Evolutionary conservation across 2,797 vertebrate species (phyloP).

Genomic region (Gambelia wislizenii): DNA sequence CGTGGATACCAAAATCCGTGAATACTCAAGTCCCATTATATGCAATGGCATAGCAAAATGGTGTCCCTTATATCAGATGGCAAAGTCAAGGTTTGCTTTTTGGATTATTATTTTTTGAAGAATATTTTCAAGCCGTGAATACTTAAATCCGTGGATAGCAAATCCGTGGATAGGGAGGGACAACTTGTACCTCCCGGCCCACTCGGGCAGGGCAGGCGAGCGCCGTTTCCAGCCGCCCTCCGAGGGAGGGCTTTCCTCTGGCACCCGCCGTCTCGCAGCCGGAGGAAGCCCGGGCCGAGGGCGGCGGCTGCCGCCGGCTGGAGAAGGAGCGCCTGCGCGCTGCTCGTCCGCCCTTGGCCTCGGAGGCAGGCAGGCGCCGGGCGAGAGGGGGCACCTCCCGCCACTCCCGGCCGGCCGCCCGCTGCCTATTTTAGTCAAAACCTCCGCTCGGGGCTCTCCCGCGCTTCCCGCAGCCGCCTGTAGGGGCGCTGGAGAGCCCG

Average conservation of each 20-base stretch:
- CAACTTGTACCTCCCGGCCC: no score
- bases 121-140: no score
- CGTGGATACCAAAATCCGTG: no score
- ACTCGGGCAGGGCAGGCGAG: no score
- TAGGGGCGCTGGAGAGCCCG: neutral
- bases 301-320: rapidly evolving
- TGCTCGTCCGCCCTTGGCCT: neutral
- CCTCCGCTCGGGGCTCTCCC: neutral
- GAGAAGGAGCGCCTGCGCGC: slow-evolving; percentile 30
- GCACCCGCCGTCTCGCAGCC: neutral
- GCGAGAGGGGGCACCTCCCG: slow-evolving; percentile 18
- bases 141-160: no score
- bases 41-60: no score
- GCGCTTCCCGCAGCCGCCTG: neutral
- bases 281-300: rapidly evolving
- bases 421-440: slow-evolving; percentile 73
- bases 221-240: no score
- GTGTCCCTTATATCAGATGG: no score
- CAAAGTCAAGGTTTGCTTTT: no score
- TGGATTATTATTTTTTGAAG: no score
- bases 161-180: no score
- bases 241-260: rapidly evolving
- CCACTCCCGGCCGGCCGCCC: neutral
- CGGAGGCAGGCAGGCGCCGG: neutral
- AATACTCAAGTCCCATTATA: no score